Evolutionary conservation across 1,140 invertebrate genomes (phyloP).

Genomic region (Wasmannia auropunctata): DNA sequence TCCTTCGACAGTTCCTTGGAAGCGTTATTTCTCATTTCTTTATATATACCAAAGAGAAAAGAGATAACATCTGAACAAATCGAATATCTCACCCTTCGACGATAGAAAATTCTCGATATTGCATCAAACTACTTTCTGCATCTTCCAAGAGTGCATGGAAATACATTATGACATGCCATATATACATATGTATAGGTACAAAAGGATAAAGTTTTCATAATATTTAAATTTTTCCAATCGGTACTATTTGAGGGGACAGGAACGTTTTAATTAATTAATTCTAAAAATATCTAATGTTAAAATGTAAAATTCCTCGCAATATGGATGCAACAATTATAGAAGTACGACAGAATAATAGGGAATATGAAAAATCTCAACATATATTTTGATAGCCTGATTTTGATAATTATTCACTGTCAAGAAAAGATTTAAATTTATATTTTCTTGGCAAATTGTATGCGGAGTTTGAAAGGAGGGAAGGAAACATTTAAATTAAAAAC

Average conservation of each 20-base stretch:
- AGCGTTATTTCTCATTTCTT: background rate
- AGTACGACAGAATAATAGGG: background rate
- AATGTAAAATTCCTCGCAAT: background rate
- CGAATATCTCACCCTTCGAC: background rate
- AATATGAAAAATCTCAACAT: background rate
- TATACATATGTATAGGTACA: too few relatives aligned
- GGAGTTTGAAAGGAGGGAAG: background rate
- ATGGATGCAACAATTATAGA: background rate
- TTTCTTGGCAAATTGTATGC: background rate
- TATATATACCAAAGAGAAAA: background rate
- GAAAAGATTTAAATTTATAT: background rate
- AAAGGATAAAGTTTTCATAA: background rate
- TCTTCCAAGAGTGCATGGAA: background rate
- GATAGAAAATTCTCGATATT: background rate
- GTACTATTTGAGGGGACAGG: background rate
- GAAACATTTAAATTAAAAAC: constrained; percentile 20
- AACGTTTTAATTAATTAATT: background rate
- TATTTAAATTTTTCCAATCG: background rate
- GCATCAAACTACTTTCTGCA: background rate
- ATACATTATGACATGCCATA: background rate
- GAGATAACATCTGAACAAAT: background rate
- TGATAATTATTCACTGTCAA: background rate
- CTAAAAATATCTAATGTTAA: background rate
- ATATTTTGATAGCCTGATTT: background rate
- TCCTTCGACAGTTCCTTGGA: constrained; percentile 17